Evolutionary conservation across 2,797 vertebrate species (phyloP).

Genomic region (Odontamblyopus lacepedii): DNA sequence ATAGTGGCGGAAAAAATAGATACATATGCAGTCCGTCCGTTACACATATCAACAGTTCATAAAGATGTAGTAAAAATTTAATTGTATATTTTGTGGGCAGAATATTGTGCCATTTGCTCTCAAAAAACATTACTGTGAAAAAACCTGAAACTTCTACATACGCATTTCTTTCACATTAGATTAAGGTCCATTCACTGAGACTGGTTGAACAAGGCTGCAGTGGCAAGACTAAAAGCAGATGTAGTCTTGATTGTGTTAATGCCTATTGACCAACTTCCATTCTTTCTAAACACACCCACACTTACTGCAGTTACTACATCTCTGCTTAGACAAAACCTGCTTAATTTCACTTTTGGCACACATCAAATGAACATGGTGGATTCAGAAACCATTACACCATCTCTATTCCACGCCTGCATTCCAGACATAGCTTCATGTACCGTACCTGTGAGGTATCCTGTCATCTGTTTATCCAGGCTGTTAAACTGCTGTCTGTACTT

Average conservation of each 20-base stretch:
- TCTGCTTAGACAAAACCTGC: conserved; percentile 16
- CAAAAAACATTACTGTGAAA: conserved; percentile 1
- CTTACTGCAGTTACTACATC: background rate
- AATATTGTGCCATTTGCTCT: background rate
- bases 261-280: conserved; percentile 33
- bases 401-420: conserved; percentile 44
- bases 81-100: background rate
- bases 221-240: conserved; percentile 17
- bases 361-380: conserved; percentile 5
- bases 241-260: conserved; percentile 10
- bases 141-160: conserved; percentile 6
- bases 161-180: conserved; percentile 1
- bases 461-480: conserved; percentile 93
- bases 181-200: conserved; percentile 39
- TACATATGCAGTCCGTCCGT: background rate
- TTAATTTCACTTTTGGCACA: conserved; percentile 20
- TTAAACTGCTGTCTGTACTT: conserved; percentile 98
- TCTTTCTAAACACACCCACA: conserved; percentile 49
- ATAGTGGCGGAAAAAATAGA: background rate
- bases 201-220: conserved; percentile 44
- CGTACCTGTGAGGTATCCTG: conserved; percentile 92
- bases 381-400: conserved; percentile 31
- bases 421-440: conserved; percentile 32
- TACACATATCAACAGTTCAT: no score
- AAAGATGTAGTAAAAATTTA: background rate